Conservation (phyloP, 53 echinoderm and acorn worm species). For the Temnopleurus reevesii region DNA sequence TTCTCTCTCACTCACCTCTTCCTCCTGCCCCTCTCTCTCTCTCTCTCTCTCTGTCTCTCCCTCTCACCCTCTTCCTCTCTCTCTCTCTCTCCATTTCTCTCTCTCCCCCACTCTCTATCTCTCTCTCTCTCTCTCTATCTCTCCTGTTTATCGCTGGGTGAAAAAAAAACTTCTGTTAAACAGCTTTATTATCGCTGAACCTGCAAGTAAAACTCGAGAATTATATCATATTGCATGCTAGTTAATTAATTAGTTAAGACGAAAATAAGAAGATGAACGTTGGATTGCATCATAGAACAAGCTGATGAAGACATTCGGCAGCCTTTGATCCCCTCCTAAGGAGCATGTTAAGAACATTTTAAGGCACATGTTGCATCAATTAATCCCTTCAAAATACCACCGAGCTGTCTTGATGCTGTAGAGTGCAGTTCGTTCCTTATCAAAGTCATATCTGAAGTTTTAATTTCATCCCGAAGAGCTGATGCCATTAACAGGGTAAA, state of each 20-base stretch:
- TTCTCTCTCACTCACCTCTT: not conserved
- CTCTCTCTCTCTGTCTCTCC: not conserved
- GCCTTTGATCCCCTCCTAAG: not conserved
- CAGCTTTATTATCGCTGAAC: no score
- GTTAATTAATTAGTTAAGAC: not conserved
- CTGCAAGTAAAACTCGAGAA: no score
- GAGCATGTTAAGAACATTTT: not conserved
- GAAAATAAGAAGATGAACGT: not conserved
- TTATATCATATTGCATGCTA: no score
- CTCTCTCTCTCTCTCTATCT: no score
- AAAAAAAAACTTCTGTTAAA: no score
- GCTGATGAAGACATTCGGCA: not conserved
- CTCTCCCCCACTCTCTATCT: no score
- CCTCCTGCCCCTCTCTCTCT: not conserved
- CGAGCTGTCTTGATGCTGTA: not conserved
- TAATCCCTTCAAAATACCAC: not conserved
- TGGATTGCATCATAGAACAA: not conserved
- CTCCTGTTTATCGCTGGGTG: no score
- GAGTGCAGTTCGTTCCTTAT: not conserved
- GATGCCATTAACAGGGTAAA: not conserved
- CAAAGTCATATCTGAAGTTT: not conserved
- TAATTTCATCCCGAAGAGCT: not conserved
- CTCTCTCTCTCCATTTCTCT: not conserved
- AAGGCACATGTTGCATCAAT: slow-evolving; percentile 17
- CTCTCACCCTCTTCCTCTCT: not conserved